Evolutionary conservation across 2,888 invertebrate genomes (phyloP).

Genomic region (Spodoptera littoralis): DNA sequence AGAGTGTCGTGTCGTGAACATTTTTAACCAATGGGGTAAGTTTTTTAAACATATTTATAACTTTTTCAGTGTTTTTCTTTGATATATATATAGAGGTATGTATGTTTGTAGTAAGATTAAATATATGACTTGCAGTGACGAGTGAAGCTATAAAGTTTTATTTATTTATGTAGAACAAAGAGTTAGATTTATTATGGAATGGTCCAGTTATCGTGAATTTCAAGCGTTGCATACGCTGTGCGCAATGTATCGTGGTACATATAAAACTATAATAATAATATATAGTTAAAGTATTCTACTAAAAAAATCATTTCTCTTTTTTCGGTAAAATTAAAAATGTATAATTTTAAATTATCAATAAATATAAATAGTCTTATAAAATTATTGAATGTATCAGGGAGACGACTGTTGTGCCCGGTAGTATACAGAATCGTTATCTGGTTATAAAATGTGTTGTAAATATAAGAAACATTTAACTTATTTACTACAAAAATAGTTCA

Average conservation of each 20-base stretch:
- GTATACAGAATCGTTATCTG: too few relatives aligned
- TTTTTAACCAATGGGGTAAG: constrained; percentile 43
- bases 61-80: constrained; percentile 1
- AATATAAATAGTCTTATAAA: too few relatives aligned
- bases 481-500: too few relatives aligned
- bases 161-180: constrained; percentile 45
- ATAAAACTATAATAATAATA: constrained; percentile 21
- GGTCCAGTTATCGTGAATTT: constrained; percentile 22
- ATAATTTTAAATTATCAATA: too few relatives aligned
- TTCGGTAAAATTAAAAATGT: too few relatives aligned
- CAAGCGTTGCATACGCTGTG: constrained; percentile 3
- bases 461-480: too few relatives aligned
- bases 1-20: constrained; percentile 4
- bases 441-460: too few relatives aligned
- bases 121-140: constrained; percentile 4
- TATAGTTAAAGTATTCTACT: too few relatives aligned
- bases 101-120: constrained; percentile 3
- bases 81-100: not conserved
- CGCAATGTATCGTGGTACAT: constrained; percentile 7
- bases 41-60: not conserved
- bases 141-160: constrained; percentile 2
- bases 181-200: constrained; percentile 13
- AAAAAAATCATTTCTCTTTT: too few relatives aligned
- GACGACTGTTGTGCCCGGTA: too few relatives aligned
- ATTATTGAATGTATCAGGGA: too few relatives aligned